Base-by-base conservation (phyloP, 2,797 vertebrate species). In the Scolopax rusticola region DNA sequence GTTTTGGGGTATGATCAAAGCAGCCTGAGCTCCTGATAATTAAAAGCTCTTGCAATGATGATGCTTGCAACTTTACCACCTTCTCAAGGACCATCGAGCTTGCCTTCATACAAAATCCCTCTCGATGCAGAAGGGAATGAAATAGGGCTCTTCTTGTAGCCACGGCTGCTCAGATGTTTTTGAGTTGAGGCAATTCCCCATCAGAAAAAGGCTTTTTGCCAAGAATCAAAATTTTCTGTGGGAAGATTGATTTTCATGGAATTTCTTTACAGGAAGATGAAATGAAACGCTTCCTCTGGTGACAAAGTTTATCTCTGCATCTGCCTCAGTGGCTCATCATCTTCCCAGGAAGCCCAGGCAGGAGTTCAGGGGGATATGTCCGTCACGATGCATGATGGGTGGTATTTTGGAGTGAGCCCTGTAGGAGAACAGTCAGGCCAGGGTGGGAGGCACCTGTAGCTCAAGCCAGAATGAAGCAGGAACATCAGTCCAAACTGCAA, bases 221-320 rank as follows among this genome's bases (percentile, higher is more conserved):
- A 74, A 90, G 74, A 73, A 90, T 94, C 70, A 70, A 36, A 38
- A 53, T 96, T 84, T 94, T 95, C 91, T 87, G 51, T 57, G 56
- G 64, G 85, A 93, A 87, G 87, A 95, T 95, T 53, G 85, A 96
- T 96, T 95, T 95, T 95, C 85, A 86, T 92, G 90, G 91, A 82
- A 68, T 93, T 94, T 92, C 60, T 88, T 93, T 87, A 67, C 91
- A 90, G 70, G 80, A n/a, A 93, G 91, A 94, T 61, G 56, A 87
- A 93, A 93, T 65, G 2, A 93, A 93, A 95, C 94, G 60, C 90
- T 90, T 86, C 63, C 48, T 70, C 63, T 74, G 59, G 82, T 60
- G 83, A n/a, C 28, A 38, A 23, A 59, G 63, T 70, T 84, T 84
- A 90, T 93, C 94, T 96, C 85, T 79, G 18, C 63, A 89, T 88